A percentile compares a stretch with the other conserved stretches of the same genome.
These are phyloP conservation scores for Plemyria rubiginata DNA, from an alignment of 2,888 invertebrate species.

Conservation along the genomic window DNA sequence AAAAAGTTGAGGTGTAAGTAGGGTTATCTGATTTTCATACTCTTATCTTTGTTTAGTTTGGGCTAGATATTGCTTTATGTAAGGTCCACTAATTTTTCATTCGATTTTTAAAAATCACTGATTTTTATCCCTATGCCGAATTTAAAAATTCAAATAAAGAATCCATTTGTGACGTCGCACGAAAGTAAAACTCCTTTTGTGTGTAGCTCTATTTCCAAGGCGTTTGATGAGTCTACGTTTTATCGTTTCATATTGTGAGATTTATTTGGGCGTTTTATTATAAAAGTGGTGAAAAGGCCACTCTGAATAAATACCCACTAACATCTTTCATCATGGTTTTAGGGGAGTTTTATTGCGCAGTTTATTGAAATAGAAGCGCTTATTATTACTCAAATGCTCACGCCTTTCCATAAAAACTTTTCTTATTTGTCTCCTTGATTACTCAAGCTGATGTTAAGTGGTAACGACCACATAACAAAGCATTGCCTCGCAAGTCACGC, in stretches of 20 bases:
- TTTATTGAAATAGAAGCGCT: slow-evolving; percentile 8
- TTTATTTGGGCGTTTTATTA: slow-evolving; percentile 20
- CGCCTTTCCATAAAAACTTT: too few relatives aligned
- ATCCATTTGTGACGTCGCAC: not conserved
- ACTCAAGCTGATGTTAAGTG: too few relatives aligned
- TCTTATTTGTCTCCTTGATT: too few relatives aligned
- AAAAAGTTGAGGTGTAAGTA: too few relatives aligned
- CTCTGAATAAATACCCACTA: slow-evolving; percentile 8
- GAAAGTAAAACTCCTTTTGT: slow-evolving; percentile 10
- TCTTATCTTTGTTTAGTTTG: too few relatives aligned
- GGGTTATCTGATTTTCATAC: too few relatives aligned
- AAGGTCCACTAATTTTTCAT: too few relatives aligned
- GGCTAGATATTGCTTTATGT: too few relatives aligned
- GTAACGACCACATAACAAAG: too few relatives aligned
- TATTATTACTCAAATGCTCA: not conserved
- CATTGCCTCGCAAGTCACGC: too few relatives aligned
- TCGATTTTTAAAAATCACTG: too few relatives aligned
- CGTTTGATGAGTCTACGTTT: slow-evolving; percentile 16
- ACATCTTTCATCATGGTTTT: slow-evolving; percentile 16
- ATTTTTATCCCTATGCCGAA: not conserved
- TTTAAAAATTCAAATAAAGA: not conserved
- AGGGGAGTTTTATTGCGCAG: slow-evolving; percentile 7
- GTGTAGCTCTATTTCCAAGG: slow-evolving; percentile 13
- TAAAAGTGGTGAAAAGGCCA: slow-evolving; percentile 19
- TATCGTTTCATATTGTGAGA: slow-evolving; percentile 13